These are phyloP conservation scores for Piliocolobus tephrosceles DNA, from an alignment of 2,113 vertebrate species.

Conservation along the genomic window DNA sequence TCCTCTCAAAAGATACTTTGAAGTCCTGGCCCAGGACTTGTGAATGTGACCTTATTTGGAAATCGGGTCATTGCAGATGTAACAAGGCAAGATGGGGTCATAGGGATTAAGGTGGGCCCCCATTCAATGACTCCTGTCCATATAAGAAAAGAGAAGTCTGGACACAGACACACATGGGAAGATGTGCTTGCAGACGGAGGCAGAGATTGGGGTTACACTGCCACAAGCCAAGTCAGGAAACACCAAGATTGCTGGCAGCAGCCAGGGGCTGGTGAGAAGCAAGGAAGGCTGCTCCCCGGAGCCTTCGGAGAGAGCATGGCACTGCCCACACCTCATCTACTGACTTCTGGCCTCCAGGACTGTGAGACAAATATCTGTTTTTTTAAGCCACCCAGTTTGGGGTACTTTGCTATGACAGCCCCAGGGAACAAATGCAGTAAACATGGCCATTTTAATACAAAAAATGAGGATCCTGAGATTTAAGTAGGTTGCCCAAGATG, in stretches of 20 bases:
- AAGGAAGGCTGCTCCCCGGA: neutral
- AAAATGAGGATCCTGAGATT: neutral
- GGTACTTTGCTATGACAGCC: neutral
- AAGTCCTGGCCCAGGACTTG: neutral
- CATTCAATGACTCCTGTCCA: neutral
- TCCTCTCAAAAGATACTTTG: neutral
- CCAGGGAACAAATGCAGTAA: neutral
- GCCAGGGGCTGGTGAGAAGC: neutral
- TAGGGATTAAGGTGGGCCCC: neutral
- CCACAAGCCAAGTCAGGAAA: neutral
- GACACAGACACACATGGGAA: neutral
- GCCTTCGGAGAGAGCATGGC: neutral
- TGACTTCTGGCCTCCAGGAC: neutral
- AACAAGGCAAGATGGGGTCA: neutral
- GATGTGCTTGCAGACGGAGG: neutral
- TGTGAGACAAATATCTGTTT: neutral
- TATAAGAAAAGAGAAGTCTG: neutral
- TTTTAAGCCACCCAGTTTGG: neutral
- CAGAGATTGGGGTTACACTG: neutral
- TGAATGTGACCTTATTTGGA: neutral
- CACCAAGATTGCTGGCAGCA: neutral
- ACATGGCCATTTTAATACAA: neutral
- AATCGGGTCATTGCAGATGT: neutral
- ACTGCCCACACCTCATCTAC: neutral
- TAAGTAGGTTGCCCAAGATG: neutral